Base-by-base conservation (phyloP, 2,113 vertebrate genomes). In the Upupa epops region DNA sequence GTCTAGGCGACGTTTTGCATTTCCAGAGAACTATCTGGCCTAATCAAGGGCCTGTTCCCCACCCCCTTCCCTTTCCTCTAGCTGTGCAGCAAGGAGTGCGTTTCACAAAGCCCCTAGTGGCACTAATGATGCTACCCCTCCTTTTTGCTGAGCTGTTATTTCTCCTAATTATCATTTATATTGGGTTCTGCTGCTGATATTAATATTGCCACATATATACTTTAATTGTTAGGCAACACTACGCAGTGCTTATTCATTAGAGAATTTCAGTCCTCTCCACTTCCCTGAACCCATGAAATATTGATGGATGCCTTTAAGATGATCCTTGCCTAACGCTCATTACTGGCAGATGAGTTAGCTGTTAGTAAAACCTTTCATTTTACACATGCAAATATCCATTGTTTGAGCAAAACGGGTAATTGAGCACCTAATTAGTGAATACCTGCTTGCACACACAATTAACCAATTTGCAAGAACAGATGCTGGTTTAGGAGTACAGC, bases 141-240 rank as follows among this genome's bases (percentile, higher is more conserved):
- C 93, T 95, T 95, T 96, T 87, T 90, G 93, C 90, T 94, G 89
- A 96, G 86, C 92, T 96, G 92, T 96, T 95, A 94, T 87, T 96
- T 90, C 87, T 63, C 48, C 96, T 95, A 95, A 96, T 96, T 96
- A 96, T 85, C 93, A 96, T 96, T 96, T 96, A 95, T 96, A 96
- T 96, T 96, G 82, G 34, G 26, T 93, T 96, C 92, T 91, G 71
- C 83, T 93, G 74, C 75, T 64, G 48, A 45, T 94, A 87, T 89
- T 96, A 92, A 94, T 85, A 93, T 91, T 89, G 71, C 91, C 71
- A 87, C 71, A 80, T 87, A 85, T 55, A 82, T 89, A 74, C 52
- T 87, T 96, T 94, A 95, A 95, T 94, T 95, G 89, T 95, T 85
- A 93, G 86, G 81, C 83, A 94, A 66, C 29, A 28, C 74, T 87